Evolutionary conservation across 2,113 vertebrate species (phyloP), one percentile per base, ranked within the genome.

Genomic region (Eonycteris spelaea): DNA sequence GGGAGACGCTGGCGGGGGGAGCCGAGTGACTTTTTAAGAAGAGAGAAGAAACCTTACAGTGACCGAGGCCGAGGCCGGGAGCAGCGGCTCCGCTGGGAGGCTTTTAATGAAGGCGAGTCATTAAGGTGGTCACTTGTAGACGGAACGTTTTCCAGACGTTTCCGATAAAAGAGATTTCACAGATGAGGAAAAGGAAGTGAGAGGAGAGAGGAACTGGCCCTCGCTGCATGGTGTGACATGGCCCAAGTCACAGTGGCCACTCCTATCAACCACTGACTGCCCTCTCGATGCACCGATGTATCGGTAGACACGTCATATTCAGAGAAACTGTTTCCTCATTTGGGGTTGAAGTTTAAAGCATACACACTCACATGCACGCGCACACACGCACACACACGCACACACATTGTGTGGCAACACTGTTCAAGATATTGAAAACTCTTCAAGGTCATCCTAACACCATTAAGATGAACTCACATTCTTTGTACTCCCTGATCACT

Each of bases 281-380:
- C 14, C 59, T 74, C 57, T n/a, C 40, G n/a, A 51, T 7, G 21
- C 24, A 43, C 67, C 18, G n/a, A 51, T 7, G 21, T 19, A 43
- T 73, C 18, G 1, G 9, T 18, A 16, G 40, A 40, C 40, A 21
- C 8, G 57, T n/a, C 24, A 45, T 3, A 51, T 57, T 7, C 51
- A 12, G 35, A 2, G 13, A 90, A 83, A 26, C 8, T 63, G 16
- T 26, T 70, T 33, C 15, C 16, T 80, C 51, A 4, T 70, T 67
- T 70, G 73, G 24, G 45, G 28, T 68, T 61, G 38, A 91, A 74
- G 40, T 2, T 73, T 61, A 40, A 89, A 57, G 21, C 2, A 38
- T 16, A 3, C 59, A 68, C 6, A 0, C 22, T 7, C 14, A 1
- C 22, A 8, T 28, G 13, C 70, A 18, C 1, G 38, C 14, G 3